A percentile compares a stretch with the other conserved stretches of the same genome.
These are phyloP conservation scores for Epizoanthus stellaris DNA, from an alignment of 92 coral and sea anemone genomes.

Conservation along the genomic window DNA sequence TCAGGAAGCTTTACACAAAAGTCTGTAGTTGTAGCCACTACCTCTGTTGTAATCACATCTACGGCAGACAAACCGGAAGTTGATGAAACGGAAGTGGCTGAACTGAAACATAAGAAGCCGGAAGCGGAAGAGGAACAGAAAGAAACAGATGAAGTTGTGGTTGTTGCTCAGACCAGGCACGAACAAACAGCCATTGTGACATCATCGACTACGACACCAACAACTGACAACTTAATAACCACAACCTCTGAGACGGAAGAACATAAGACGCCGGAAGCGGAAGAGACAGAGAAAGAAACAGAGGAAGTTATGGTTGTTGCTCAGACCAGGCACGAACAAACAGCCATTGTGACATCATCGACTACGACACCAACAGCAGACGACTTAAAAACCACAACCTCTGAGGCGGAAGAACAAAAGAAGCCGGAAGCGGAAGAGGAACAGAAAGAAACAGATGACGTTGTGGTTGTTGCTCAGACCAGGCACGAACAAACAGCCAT, in stretches of 20 bases:
- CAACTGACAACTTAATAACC: neutral
- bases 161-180: conserved; percentile 2
- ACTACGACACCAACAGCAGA: neutral
- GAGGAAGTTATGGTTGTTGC: conserved; percentile 17
- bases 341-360: neutral
- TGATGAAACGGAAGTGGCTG: neutral
- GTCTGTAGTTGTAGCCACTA: neutral
- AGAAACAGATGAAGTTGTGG: neutral
- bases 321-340: conserved; percentile 1
- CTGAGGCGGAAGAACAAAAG: neutral
- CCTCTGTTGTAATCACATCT: neutral
- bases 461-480: conserved; percentile 4
- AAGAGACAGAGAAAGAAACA: neutral
- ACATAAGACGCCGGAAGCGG: neutral
- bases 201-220: neutral
- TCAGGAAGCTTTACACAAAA: neutral
- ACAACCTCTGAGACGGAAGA: neutral
- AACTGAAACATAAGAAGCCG: neutral
- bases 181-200: conserved; percentile 7
- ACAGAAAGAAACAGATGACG: neutral
- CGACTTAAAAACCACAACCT: too few relatives aligned
- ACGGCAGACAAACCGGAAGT: conserved; percentile 1
- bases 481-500: conserved; percentile 10
- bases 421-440: neutral
- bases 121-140: conserved; percentile 15